Base-by-base conservation (phyloP, 2,113 vertebrate genomes). In the Leucosticte australis region DNA sequence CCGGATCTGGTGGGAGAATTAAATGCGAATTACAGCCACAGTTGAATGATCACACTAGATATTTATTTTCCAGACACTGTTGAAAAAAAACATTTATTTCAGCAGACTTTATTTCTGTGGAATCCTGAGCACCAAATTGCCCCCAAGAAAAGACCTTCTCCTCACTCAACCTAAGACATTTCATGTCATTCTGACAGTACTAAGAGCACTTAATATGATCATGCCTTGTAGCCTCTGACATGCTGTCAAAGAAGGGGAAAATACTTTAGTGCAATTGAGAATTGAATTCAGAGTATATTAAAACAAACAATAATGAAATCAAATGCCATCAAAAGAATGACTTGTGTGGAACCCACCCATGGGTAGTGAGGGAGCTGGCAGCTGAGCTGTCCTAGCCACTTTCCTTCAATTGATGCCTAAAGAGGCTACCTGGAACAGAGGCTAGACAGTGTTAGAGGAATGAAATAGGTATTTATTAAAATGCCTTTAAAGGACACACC, bases 21-120 rank as follows among this genome's bases (percentile, higher is more conserved):
- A 91, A 89, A 92, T 57, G 49, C 60, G 84, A 95, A 92, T 89
- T 94, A 77, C 67, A 77, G 31, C 60, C 64, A 62, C 64, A 93
- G 68, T 23, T 11, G 4, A 74, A 56, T 52, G 39, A 89, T 87
- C 57, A 60, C 67, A 52, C 52, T 73, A 55, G 57, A 53, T 84
- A 91, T 46, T 92, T 94, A 52, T 94, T 91, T 89, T 70, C 73
- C 64, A 90, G 71, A 71, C 60, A 49, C 30, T 49, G 17, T 49
- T 79, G 83, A 92, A 81, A 83, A 83, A 73, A 95, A 90, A 68
- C 80, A 92, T 90, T 94, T 78, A 67, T 86, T 96, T 92, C 73
- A 91, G n/a, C 73, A 94, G 69, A 68, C 37, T 82, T 89, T n/a
- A 73, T 78, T 89, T 80, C 53, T 50, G 33, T 28, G 44, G 64